Evolutionary conservation across 2,888 invertebrate genomes (phyloP).

Genomic region (Ctena decussata): DNA sequence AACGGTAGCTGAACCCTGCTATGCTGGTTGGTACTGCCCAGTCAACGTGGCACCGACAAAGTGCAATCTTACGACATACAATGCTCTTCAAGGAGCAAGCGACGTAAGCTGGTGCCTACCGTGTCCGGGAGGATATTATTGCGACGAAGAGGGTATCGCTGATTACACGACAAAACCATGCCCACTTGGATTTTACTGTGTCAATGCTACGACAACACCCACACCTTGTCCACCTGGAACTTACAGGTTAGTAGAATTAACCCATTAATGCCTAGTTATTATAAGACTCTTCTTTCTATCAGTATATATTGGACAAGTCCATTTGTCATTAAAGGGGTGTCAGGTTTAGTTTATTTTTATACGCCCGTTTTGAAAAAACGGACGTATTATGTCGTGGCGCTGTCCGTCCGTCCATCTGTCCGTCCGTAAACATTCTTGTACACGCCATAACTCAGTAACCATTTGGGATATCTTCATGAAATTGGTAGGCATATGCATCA

Average conservation of each 20-base stretch:
- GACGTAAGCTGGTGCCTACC: constrained; percentile 80
- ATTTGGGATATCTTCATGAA: no score
- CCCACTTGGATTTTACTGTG: constrained; percentile 83
- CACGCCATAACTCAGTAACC: no score
- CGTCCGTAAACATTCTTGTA: no score
- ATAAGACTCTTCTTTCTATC: not conserved
- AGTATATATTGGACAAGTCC: no score
- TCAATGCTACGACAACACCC: constrained; percentile 78
- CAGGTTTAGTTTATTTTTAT: no score
- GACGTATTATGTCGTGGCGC: no score
- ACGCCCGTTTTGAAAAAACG: no score
- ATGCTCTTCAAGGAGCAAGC: constrained; percentile 73
- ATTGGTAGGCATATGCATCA: no score
- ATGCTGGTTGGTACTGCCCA: constrained; percentile 82
- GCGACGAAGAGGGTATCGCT: constrained; percentile 78
- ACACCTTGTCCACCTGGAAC: constrained; percentile 83
- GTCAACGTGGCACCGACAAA: constrained; percentile 63
- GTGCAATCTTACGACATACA: constrained; percentile 80
- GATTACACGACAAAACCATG: constrained; percentile 81
- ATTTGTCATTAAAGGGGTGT: no score
- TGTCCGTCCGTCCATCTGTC: no score
- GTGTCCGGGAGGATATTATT: constrained; percentile 84
- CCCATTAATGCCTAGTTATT: no score
- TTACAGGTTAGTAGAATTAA: constrained; percentile 81
- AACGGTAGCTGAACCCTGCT: constrained; percentile 82